Evolutionary conservation across 2,888 invertebrate species (phyloP).

Genomic region (Oligia latruncula): DNA sequence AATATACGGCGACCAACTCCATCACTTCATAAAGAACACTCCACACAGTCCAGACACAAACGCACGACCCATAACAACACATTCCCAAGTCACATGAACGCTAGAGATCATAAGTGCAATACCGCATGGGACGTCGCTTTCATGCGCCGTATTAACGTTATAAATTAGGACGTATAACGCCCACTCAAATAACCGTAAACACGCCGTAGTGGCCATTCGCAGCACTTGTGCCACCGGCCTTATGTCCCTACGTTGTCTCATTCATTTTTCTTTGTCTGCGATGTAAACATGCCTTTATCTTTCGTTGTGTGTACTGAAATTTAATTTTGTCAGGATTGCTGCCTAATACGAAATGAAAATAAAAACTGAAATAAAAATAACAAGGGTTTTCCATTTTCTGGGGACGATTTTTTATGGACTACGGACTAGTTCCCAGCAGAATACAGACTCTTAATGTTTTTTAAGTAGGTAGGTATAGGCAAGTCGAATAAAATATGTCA

Average conservation of each 20-base stretch:
- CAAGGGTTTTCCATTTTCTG: background rate
- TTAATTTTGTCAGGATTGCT: conserved; percentile 19
- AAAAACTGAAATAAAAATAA: conserved; percentile 20
- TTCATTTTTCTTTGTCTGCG: conserved; percentile 74
- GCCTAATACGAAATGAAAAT: conserved; percentile 5
- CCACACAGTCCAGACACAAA: conserved; percentile 27
- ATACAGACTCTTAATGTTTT: background rate
- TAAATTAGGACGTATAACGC: conserved; percentile 86
- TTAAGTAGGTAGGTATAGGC: too few species aligned
- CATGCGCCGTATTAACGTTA: conserved; percentile 85
- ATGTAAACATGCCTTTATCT: conserved; percentile 60
- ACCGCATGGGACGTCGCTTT: conserved; percentile 71
- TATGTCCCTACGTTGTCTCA: conserved; percentile 76
- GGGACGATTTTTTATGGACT: background rate
- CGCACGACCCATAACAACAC: conserved; percentile 22
- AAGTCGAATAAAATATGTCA: background rate
- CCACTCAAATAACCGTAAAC: conserved; percentile 89
- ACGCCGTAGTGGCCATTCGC: conserved; percentile 81
- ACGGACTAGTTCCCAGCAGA: too few species aligned
- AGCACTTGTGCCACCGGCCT: conserved; percentile 81
- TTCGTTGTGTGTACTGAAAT: conserved; percentile 18
- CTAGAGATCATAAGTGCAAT: conserved; percentile 71
- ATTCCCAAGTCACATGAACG: conserved; percentile 39
- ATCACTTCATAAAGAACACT: conserved; percentile 23
- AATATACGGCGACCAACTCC: conserved; percentile 1